phyloP scores from a whole-genome alignment of 37 sponge, comb jelly and placozoan genomes.

The Diacarnus erythraeanus region DNA sequence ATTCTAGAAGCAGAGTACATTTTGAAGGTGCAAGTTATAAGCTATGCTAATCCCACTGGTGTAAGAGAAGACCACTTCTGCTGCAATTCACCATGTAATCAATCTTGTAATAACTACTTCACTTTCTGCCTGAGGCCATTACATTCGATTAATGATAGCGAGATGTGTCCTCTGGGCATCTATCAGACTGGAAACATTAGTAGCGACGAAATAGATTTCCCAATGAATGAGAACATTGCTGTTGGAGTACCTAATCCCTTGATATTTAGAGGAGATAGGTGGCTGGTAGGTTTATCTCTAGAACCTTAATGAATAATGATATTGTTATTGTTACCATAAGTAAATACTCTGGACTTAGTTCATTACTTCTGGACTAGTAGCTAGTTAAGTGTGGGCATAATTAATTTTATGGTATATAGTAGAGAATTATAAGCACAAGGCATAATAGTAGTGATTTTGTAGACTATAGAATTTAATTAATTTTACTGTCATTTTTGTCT shows the following conservation, averaged over 20 bases:
- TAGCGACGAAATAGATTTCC: neutral
- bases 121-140: neutral
- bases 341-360: no score
- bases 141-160: neutral
- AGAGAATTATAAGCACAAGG: no score
- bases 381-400: no score
- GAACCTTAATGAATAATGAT: no score
- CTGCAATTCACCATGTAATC: neutral
- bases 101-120: neutral
- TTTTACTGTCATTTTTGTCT: no score
- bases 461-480: no score
- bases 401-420: no score
- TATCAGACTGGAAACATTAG: neutral
- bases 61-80: neutral
- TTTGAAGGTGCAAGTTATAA: neutral
- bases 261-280: neutral
- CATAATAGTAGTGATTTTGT: no score
- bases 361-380: no score
- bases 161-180: neutral
- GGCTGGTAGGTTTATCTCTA: neutral
- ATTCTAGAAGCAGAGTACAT: neutral
- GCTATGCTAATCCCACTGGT: neutral
- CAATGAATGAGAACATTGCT: neutral
- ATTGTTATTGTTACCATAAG: no score
- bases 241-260: neutral